phyloP scores from a whole-genome alignment of 2,888 invertebrate genomes.

The Pegoplata infirma region DNA sequence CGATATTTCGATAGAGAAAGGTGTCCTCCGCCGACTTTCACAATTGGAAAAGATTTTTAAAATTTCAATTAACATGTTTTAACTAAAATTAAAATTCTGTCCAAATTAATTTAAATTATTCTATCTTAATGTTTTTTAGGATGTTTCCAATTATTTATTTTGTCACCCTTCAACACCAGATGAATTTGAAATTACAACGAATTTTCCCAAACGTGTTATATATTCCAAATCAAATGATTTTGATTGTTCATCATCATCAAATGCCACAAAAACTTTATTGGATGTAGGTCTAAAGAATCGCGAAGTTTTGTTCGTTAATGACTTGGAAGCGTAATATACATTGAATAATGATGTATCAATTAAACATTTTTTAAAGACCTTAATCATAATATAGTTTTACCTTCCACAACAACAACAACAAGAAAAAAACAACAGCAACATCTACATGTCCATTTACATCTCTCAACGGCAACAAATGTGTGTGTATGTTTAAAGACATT shows the following conservation, averaged over 20 bases:
- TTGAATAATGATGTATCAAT: conserved; percentile 22
- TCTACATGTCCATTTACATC: conserved; percentile 10
- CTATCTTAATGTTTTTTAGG: conserved; percentile 80
- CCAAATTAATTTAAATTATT: conserved; percentile 16
- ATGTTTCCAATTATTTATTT: conserved; percentile 96
- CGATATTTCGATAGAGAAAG: too few species aligned
- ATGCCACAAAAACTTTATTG: conserved; percentile 72
- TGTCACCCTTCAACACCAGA: conserved; percentile 95
- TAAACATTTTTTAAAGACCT: not conserved
- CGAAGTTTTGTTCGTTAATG: conserved; percentile 96
- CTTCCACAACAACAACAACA: conserved; percentile 14
- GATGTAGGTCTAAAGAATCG: conserved; percentile 92
- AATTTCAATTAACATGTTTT: not conserved
- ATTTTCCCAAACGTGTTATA: conserved; percentile 93
- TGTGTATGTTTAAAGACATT: conserved; percentile 28
- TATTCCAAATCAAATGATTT: conserved; percentile 75
- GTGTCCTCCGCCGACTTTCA: too few species aligned
- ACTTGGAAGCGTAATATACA: conserved; percentile 86
- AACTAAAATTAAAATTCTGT: not conserved
- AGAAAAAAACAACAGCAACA: conserved; percentile 7
- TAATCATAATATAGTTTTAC: not conserved
- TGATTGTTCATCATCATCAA: conserved; percentile 55
- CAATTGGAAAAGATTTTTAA: not conserved
- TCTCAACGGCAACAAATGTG: conserved; percentile 28
- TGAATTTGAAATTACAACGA: conserved; percentile 96